Base-by-base conservation (phyloP, 2,888 invertebrate species). In the Colostygia pectinataria region DNA sequence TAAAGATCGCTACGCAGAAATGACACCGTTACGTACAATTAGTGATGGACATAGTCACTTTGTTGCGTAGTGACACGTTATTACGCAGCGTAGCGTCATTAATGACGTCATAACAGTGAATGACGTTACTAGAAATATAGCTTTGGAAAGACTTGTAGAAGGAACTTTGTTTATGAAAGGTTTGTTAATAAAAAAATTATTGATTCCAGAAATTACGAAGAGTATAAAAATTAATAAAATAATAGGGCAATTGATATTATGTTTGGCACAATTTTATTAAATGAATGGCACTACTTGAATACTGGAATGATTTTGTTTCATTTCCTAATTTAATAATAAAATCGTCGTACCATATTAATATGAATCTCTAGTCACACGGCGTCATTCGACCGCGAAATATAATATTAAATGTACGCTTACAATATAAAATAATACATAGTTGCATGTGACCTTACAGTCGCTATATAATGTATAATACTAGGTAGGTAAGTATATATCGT, bases 401-500 rank as follows among this genome's bases (percentile, higher is more conserved):
- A 40, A 45, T 53, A 51, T 39, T 24, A 36, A 42, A 46, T 53
- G 52, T 45, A 51, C 55, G 59, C 69, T 63, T 67, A 49, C 59
- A 47, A 45, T 60, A 59, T 55, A 41, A 65, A 67, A 68, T 68
- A 66, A 74, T 77, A 77, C 71, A 71, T 65, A 77, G 72, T 74
- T 73, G 77, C 71, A 73, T 72, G 76, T 77, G 76, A 77, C 75
- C 77, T 50, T 66, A 71, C 70, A 71, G 67, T 71, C 66, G 51
- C 66, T 65, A 60, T 51, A 59, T 53, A 34, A 57, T 46, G 31
- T 54, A 55, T 55, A 57, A 61, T 59, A 59, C 58, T 59, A 63
- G 56, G 59, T 55, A 53, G 20, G 44, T 59, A 59, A 54, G 43
- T 67, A 53, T 67, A 53, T 52, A 58, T 53, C 34, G 72, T 79